A percentile compares a stretch with the other conserved stretches of the same genome.
phyloP scores from a whole-genome alignment of 35 echinoderm and acorn worm species.

The Lytechinus pictus region DNA sequence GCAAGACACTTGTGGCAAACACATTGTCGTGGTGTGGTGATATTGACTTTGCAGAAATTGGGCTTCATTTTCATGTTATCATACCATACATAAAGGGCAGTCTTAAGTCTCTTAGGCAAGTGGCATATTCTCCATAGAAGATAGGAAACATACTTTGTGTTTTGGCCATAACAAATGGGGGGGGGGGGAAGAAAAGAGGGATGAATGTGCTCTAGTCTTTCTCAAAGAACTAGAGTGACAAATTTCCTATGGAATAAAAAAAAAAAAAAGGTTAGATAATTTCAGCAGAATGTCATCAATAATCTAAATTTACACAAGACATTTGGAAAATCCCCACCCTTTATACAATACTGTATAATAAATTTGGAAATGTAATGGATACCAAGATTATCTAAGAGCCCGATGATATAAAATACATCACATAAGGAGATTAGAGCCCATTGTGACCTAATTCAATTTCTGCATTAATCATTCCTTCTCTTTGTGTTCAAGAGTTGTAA shows the following conservation, averaged over 20 bases:
- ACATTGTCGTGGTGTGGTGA: background rate
- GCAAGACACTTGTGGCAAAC: slow-evolving; percentile 34
- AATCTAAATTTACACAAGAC: background rate
- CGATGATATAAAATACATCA: background rate
- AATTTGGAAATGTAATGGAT: background rate
- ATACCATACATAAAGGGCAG: background rate
- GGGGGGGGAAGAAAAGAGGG: background rate
- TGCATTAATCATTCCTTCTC: background rate
- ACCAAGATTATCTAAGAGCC: background rate
- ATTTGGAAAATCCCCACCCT: background rate
- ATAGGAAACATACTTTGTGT: background rate
- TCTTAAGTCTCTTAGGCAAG: background rate
- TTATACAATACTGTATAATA: background rate
- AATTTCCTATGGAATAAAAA: background rate
- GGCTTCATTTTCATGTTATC: background rate
- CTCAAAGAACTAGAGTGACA: background rate
- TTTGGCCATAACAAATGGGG: background rate
- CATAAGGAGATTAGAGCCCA: background rate
- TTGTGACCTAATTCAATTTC: background rate
- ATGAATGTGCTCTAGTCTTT: background rate
- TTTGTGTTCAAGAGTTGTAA: background rate
- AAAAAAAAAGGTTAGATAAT: background rate
- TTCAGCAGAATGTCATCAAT: background rate
- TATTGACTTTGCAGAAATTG: background rate
- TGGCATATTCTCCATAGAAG: background rate